Evolutionary conservation across 2,888 invertebrate species (phyloP).

Genomic region (Spilarctia lutea): DNA sequence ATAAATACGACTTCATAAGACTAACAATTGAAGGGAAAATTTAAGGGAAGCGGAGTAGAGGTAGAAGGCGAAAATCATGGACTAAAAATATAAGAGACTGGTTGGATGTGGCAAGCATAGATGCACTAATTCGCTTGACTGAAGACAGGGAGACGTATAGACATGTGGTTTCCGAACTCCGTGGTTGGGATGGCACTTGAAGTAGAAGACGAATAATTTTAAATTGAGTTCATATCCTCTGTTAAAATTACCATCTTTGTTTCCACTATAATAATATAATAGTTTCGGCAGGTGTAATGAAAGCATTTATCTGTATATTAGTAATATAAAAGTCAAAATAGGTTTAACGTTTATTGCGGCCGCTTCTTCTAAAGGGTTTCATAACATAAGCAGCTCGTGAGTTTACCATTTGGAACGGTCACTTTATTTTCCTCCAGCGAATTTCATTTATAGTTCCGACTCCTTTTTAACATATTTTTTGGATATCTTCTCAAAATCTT

Average conservation of each 20-base stretch:
- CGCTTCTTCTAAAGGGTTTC: background rate
- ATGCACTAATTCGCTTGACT: no score
- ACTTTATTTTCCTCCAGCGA: background rate
- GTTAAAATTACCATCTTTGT: constrained; percentile 40
- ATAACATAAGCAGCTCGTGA: background rate
- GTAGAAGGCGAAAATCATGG: no score
- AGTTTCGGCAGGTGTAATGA: constrained; percentile 17
- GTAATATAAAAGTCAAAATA: constrained; percentile 11
- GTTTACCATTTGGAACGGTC: background rate
- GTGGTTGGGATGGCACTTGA: no score
- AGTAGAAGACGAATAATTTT: no score
- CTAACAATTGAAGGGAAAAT: no score
- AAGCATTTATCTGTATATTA: constrained; percentile 13
- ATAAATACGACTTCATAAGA: no score
- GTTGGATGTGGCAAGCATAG: no score
- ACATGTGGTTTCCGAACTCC: no score
- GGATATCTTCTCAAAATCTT: background rate
- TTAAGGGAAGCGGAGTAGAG: no score
- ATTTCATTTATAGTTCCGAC: background rate
- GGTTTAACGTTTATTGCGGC: background rate
- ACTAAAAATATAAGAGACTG: no score
- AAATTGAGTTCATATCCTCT: constrained; percentile 46
- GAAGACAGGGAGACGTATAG: no score
- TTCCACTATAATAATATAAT: constrained; percentile 34
- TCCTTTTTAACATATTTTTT: background rate